A percentile compares a stretch with the other conserved stretches of the same genome.
Conservation (phyloP, 2,113 vertebrate genomes). For the Alouatta palliata region DNA sequence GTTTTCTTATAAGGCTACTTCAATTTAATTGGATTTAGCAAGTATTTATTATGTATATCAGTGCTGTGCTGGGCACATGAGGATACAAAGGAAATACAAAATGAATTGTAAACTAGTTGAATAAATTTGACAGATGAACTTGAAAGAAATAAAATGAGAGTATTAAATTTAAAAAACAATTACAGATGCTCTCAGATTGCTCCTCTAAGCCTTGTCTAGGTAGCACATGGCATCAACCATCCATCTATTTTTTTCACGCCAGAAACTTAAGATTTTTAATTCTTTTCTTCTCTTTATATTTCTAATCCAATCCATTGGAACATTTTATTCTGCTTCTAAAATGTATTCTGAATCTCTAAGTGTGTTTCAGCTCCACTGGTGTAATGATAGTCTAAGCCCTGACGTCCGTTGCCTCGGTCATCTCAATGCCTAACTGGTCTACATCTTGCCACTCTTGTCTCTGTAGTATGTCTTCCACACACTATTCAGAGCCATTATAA, state of each 20-base stretch:
- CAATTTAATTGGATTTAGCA: constrained; percentile 59
- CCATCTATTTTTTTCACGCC: background rate
- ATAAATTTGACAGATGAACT: constrained; percentile 51
- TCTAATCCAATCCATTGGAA: background rate
- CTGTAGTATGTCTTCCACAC: background rate
- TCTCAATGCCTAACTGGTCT: background rate
- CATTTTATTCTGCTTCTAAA: constrained; percentile 5
- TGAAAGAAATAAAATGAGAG: constrained; percentile 30
- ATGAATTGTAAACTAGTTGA: constrained; percentile 36
- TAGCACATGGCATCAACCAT: background rate
- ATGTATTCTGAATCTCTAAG: background rate
- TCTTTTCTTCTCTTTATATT: constrained; percentile 28
- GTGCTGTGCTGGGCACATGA: constrained; percentile 3
- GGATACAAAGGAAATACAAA: constrained; percentile 32
- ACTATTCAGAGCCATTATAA: background rate
- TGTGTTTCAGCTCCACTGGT: background rate
- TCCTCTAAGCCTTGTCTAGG: background rate
- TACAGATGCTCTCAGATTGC: constrained; percentile 13
- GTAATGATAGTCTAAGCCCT: background rate
- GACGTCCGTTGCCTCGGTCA: background rate
- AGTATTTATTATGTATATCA: constrained; percentile 59
- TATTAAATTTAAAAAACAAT: constrained; percentile 8
- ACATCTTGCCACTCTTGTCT: background rate
- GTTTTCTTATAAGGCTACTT: constrained; percentile 58
- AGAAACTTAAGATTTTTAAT: background rate